phyloP scores from a whole-genome alignment of 92 coral and sea anemone genomes.

The Porites lobata region DNA sequence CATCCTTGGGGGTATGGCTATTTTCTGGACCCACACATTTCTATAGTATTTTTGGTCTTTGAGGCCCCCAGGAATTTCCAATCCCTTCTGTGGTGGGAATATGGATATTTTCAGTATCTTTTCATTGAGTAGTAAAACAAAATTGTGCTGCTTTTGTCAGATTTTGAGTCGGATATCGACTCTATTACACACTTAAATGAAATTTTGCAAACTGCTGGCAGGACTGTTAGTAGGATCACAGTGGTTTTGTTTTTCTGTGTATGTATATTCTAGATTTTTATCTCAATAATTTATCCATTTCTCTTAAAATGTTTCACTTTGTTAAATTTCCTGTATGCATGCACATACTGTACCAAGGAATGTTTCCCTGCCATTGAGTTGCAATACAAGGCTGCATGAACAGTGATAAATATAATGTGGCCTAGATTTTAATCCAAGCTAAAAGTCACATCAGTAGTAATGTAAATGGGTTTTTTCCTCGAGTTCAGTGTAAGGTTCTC shows the following conservation, averaged over 20 bases:
- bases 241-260: neutral
- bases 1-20: constrained; percentile 6
- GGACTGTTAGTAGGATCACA: constrained; percentile 13
- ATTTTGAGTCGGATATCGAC: neutral
- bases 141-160: constrained; percentile 26
- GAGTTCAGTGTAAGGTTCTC: neutral
- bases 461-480: neutral
- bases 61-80: neutral
- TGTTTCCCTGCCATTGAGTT: constrained; percentile 10
- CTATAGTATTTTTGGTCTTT: neutral
- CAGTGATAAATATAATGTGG: constrained; percentile 10
- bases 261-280: constrained; percentile 7
- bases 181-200: neutral
- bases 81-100: neutral
- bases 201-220: constrained; percentile 12
- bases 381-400: constrained; percentile 17
- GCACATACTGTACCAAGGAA: neutral
- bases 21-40: neutral
- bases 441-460: constrained; percentile 25
- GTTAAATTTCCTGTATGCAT: neutral
- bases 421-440: constrained; percentile 20
- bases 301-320: neutral
- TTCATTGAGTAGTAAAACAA: constrained; percentile 12
- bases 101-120: constrained; percentile 11
- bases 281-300: constrained; percentile 7